Evolutionary conservation across 2,888 invertebrate species (phyloP).

Genomic region (Cephus rjabovi): DNA sequence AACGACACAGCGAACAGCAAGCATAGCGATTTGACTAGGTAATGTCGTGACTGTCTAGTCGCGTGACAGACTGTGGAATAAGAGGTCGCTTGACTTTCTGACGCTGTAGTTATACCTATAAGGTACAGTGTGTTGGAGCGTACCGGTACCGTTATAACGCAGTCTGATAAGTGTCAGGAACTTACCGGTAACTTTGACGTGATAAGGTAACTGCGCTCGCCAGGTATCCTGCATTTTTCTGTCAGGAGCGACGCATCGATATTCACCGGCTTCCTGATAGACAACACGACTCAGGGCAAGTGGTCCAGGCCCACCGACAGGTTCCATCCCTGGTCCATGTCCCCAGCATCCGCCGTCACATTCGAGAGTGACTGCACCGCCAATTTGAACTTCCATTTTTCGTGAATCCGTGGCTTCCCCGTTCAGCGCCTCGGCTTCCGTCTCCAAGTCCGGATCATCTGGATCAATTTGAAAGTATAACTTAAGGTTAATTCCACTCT

Average conservation of each 20-base stretch:
- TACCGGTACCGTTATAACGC: neutral
- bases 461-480: neutral
- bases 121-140: neutral
- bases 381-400: slow-evolving; percentile 85
- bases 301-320: slow-evolving; percentile 73
- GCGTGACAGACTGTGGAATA: neutral
- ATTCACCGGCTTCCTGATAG: slow-evolving; percentile 82
- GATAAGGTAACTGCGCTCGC: slow-evolving; percentile 63
- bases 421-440: slow-evolving; percentile 59
- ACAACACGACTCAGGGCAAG: slow-evolving; percentile 77
- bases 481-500: neutral
- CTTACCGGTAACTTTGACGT: slow-evolving; percentile 69
- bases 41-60: neutral
- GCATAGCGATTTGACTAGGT: too few species aligned
- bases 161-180: slow-evolving; percentile 13
- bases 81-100: neutral
- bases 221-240: slow-evolving; percentile 67
- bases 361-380: slow-evolving; percentile 87
- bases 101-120: neutral
- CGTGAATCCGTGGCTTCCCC: slow-evolving; percentile 68
- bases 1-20: too few species aligned
- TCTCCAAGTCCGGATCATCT: slow-evolving; percentile 62
- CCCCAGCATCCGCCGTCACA: slow-evolving; percentile 72
- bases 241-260: slow-evolving; percentile 77
- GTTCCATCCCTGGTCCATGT: slow-evolving; percentile 66